Base-by-base conservation (phyloP, 2,888 invertebrate species). In the Macrosoma leucophasiata region DNA sequence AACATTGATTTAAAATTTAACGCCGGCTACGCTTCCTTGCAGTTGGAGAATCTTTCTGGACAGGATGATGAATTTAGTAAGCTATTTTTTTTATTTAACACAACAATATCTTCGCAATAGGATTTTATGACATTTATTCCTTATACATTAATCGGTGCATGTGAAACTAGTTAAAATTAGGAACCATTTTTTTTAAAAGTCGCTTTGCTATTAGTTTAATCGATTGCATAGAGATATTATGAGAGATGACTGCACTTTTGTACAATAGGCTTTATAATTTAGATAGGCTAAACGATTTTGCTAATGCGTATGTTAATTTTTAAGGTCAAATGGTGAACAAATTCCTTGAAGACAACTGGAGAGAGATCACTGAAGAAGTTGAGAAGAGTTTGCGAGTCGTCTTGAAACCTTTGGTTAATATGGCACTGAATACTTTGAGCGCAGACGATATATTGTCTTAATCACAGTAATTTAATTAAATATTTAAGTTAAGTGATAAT, bases 321-420 rank as follows among this genome's bases (percentile, higher is more conserved):
- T 5, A 58, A 85, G 91, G 91, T 14, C 84, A 88, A 11, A 86
- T 90, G 2, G 90, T 93, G 90, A 93, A 93, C 62, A 66, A 86
- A 15, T 92, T 93, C 59, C 64, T 94, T 12, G 93, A 93, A 55
- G 90, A 92, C 26, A 92, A 93, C 60, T 93, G 93, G 93, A 85
- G 87, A 50, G 86, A 85, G 15, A 81, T 94, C 1, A 85, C 89
- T 0, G 87, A 87, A 14, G 92, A 93, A 53, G 82, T 94, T 56
- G 91, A 92, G 57, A 87, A 88, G 4, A 78, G 81, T 1, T 52
- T 84, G 1, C 52, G 64, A 0, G 77, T 76, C 39, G 76, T 79
- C 51, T 43, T 84, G 24, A 78, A 76, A 42, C 84, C 84, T 0
- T 55, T 82, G 1, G 81, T 75, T 2, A 76, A 82, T 34, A 78